Conservation (phyloP, 2,113 vertebrate species). For the Grus americana region DNA sequence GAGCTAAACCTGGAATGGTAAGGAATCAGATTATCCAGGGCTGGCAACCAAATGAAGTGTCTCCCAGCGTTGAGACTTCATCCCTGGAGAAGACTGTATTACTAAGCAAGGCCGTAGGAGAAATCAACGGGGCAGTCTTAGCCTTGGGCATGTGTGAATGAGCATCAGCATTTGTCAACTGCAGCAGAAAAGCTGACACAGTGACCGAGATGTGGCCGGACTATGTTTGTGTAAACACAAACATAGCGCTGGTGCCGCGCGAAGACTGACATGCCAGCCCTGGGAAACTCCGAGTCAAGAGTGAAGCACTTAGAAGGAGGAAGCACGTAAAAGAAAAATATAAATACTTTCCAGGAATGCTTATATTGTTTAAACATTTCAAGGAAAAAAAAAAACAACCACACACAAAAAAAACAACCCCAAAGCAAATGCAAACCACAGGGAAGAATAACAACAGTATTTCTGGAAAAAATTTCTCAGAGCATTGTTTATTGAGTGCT, state of each 20-base stretch:
- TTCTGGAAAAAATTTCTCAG: background rate
- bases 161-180: background rate
- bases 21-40: background rate
- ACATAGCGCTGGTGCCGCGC: rapidly evolving
- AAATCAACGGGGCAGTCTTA: background rate
- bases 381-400: background rate
- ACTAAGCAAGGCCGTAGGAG: background rate
- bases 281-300: background rate
- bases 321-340: background rate
- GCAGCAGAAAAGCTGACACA: background rate
- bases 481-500: background rate
- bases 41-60: background rate
- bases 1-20: background rate
- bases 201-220: rapidly evolving
- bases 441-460: background rate
- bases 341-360: background rate
- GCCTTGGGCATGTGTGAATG: rapidly evolving
- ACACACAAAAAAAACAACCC: too few species aligned
- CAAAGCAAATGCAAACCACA: background rate
- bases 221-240: background rate
- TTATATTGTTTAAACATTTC: background rate
- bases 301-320: background rate
- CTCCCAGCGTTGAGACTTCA: background rate
- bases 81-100: background rate
- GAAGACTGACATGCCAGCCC: background rate